phyloP scores from a whole-genome alignment of 1,140 invertebrate genomes.

The Whitmania pigra region DNA sequence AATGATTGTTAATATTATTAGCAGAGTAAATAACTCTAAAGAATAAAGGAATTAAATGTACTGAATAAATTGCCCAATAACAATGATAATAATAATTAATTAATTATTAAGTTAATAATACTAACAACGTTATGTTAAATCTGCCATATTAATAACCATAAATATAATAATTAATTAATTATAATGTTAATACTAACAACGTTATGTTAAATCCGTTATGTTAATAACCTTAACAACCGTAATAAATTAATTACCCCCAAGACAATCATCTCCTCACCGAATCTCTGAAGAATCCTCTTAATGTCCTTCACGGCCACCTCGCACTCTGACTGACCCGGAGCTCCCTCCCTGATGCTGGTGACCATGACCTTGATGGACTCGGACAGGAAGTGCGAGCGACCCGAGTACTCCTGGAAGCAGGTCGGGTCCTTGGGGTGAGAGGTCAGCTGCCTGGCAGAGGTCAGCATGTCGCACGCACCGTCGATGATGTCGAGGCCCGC shows the following conservation, averaged over 20 bases:
- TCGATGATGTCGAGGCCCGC: slow-evolving; percentile 69
- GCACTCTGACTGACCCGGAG: slow-evolving; percentile 87
- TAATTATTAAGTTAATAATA: too few relatives aligned
- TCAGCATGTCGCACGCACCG: slow-evolving; percentile 76
- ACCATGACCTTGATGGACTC: slow-evolving; percentile 89
- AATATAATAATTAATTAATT: too few relatives aligned
- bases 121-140: too few relatives aligned
- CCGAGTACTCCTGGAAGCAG: slow-evolving; percentile 82
- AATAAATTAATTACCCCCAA: too few relatives aligned
- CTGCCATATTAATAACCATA: too few relatives aligned
- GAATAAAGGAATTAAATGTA: too few relatives aligned
- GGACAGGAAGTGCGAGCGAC: slow-evolving; percentile 83
- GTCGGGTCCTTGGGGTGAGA: slow-evolving; percentile 77
- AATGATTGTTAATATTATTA: too few relatives aligned
- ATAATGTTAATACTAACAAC: too few relatives aligned
- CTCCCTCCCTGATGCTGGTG: slow-evolving; percentile 80
- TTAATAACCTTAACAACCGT: too few relatives aligned
- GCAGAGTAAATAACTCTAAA: too few relatives aligned
- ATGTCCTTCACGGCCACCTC: slow-evolving; percentile 68
- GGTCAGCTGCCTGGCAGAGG: slow-evolving; percentile 74
- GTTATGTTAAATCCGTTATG: too few relatives aligned
- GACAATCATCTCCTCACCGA: slow-evolving; percentile 2
- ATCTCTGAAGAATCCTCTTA: slow-evolving; percentile 54
- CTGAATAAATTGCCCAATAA: too few relatives aligned
- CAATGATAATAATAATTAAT: neutral